phyloP scores from a whole-genome alignment of 2,113 vertebrate genomes.

The Taurulus bubalis region DNA sequence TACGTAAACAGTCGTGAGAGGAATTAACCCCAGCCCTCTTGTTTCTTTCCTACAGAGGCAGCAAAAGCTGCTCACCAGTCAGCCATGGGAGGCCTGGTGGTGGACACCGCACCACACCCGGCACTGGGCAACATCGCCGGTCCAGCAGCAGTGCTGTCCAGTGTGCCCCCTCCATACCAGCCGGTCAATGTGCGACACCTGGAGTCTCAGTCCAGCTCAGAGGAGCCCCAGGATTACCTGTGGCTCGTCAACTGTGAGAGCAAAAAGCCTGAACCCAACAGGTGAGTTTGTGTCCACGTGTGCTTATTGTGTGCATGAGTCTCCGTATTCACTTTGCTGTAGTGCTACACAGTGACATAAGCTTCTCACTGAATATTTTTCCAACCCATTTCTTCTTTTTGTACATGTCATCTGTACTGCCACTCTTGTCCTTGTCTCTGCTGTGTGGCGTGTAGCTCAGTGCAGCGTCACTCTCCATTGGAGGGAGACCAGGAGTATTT shows the following conservation, averaged over 20 bases:
- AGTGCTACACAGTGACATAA: background rate
- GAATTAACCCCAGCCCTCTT: background rate
- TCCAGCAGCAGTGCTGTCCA: constrained; percentile 76
- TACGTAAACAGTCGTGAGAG: background rate
- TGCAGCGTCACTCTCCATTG: constrained; percentile 86
- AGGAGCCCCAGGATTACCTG: constrained; percentile 98
- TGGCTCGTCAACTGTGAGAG: constrained; percentile 97
- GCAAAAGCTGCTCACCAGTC: constrained; percentile 88
- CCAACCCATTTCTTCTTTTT: constrained; percentile 30
- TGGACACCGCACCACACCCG: constrained; percentile 87
- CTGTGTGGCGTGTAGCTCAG: constrained; percentile 84
- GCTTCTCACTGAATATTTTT: constrained; percentile 1
- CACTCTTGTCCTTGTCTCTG: constrained; percentile 58
- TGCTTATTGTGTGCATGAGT: background rate
- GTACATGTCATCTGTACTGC: constrained; percentile 51
- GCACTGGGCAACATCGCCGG: constrained; percentile 77
- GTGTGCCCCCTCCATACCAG: constrained; percentile 92
- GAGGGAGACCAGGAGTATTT: constrained; percentile 94
- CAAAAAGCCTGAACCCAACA: constrained; percentile 95
- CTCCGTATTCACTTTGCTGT: background rate
- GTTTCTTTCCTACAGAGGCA: constrained; percentile 73
- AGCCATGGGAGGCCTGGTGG: constrained; percentile 79
- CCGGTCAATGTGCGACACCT: constrained; percentile 91
- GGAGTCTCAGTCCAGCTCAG: constrained; percentile 90
- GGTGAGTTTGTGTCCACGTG: constrained; percentile 79